Evolutionary conservation across 2,888 invertebrate genomes (phyloP).

Genomic region (Metalampra italica): DNA sequence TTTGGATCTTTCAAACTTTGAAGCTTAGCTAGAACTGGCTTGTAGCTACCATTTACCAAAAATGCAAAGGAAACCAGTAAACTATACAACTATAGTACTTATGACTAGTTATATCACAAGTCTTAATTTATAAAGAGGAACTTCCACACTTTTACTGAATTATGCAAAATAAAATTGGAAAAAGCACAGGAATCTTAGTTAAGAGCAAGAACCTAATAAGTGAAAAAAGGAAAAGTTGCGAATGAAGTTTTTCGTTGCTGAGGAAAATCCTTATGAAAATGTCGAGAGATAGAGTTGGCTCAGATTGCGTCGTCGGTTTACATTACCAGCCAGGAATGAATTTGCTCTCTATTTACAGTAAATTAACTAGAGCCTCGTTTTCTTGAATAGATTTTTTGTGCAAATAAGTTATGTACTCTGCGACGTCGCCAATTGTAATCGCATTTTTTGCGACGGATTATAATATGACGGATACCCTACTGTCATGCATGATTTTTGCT

Average conservation of each 20-base stretch:
- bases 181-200: slow-evolving; percentile 54
- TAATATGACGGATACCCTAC: too few species aligned
- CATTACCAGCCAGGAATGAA: slow-evolving; percentile 36
- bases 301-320: slow-evolving; percentile 41
- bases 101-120: too few species aligned
- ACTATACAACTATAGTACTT: too few species aligned
- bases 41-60: too few species aligned
- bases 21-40: too few species aligned
- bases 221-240: slow-evolving; percentile 50
- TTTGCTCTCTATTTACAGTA: slow-evolving; percentile 39
- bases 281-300: slow-evolving; percentile 39
- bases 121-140: neutral
- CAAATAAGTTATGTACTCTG: neutral
- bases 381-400: slow-evolving; percentile 7
- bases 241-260: slow-evolving; percentile 56
- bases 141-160: neutral
- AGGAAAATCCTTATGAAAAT: slow-evolving; percentile 61
- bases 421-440: neutral
- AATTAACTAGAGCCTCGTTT: slow-evolving; percentile 24
- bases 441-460: too few species aligned
- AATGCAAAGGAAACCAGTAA: too few species aligned
- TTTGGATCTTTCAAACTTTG: too few species aligned
- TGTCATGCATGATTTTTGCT: too few species aligned
- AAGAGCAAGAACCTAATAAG: slow-evolving; percentile 60
- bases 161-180: slow-evolving; percentile 40